These are phyloP conservation scores for Bubo scandiacus DNA, from an alignment of 2,113 vertebrate species.

Conservation along the genomic window DNA sequence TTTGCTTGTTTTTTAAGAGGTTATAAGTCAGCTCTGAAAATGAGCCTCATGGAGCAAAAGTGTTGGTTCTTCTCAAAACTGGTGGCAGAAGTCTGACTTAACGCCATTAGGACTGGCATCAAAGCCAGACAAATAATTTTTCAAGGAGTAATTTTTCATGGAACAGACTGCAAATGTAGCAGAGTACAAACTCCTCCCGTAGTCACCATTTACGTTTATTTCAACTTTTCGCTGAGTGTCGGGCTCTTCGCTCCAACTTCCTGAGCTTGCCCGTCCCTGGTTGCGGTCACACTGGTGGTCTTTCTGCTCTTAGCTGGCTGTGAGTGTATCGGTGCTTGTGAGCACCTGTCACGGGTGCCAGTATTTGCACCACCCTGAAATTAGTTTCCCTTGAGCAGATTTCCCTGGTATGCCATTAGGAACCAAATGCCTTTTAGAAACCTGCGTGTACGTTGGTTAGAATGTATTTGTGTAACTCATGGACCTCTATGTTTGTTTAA, in stretches of 20 bases:
- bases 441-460: neutral
- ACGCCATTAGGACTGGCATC: neutral
- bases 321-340: neutral
- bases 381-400: neutral
- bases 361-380: neutral
- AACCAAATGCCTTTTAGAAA: neutral
- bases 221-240: neutral
- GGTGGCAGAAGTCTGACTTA: neutral
- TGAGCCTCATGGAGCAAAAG: neutral
- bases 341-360: neutral
- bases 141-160: neutral
- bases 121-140: neutral
- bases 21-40: neutral
- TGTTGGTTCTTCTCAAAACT: neutral
- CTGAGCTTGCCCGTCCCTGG: neutral
- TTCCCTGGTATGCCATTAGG: neutral
- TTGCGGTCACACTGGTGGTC: neutral
- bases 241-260: neutral
- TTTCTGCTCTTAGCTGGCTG: neutral
- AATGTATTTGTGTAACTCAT: neutral
- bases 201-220: neutral
- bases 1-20: neutral
- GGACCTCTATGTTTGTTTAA: constrained; percentile 41
- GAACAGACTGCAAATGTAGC: neutral
- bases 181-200: neutral